These are phyloP conservation scores for Scatophagus argus DNA, from an alignment of 2,113 vertebrate species.

Conservation along the genomic window DNA sequence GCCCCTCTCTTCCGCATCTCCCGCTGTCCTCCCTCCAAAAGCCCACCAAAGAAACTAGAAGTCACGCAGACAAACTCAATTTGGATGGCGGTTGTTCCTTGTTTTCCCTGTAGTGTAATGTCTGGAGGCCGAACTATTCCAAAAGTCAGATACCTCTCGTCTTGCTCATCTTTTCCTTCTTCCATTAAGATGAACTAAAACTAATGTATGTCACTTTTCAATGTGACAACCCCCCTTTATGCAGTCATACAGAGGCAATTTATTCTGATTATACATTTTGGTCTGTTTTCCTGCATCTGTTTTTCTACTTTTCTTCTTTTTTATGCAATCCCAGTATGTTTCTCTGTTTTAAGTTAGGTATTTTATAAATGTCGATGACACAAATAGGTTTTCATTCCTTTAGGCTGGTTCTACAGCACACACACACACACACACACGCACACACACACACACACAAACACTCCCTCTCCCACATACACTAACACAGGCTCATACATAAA, in stretches of 20 bases:
- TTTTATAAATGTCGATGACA: not conserved
- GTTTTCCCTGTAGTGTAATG: slow-evolving; percentile 52
- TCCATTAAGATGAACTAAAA: not conserved
- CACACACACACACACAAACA: not conserved
- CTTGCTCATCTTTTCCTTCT: slow-evolving; percentile 36
- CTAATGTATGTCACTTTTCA: slow-evolving; percentile 17
- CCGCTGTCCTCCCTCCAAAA: not conserved
- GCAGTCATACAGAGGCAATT: not conserved
- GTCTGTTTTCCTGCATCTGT: not conserved
- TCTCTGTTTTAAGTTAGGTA: not conserved
- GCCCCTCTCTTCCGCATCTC: not conserved
- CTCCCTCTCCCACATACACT: no score
- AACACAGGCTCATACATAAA: not conserved
- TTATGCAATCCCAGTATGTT: not conserved
- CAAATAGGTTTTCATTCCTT: not conserved
- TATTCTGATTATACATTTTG: not conserved
- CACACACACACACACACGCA: not conserved
- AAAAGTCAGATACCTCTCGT: not conserved
- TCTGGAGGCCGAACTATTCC: slow-evolving; percentile 10
- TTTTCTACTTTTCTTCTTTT: not conserved
- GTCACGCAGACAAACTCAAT: slow-evolving; percentile 53
- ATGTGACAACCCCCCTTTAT: not conserved
- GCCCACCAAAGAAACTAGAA: slow-evolving; percentile 50
- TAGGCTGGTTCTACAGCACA: not conserved
- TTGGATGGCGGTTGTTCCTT: slow-evolving; percentile 42